Percentiles rank a stretch among this genome's conserved stretches.
phyloP scores from a whole-genome alignment of 2,113 vertebrate species.

The Baryphthengus martii region DNA sequence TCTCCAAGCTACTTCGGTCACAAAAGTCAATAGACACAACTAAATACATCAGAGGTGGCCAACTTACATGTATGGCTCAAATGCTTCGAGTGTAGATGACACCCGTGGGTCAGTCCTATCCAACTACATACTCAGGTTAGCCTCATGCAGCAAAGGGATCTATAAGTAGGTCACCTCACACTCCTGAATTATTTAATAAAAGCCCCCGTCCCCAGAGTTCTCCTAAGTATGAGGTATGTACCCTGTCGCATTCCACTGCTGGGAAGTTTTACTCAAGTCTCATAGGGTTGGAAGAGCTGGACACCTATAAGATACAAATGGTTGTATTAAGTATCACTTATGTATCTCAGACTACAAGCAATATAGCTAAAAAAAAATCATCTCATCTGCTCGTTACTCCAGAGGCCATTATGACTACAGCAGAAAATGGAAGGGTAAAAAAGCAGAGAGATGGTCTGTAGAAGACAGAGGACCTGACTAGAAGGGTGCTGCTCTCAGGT shows the following conservation, averaged over 20 bases:
- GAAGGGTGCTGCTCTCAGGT: not conserved
- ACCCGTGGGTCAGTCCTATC: not conserved
- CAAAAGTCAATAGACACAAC: not conserved
- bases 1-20: not conserved
- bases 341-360: not conserved
- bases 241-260: not conserved
- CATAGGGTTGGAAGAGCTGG: not conserved
- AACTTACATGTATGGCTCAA: not conserved
- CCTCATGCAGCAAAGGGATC: not conserved
- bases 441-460: not conserved
- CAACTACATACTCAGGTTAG: not conserved
- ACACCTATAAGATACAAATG: not conserved
- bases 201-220: not conserved
- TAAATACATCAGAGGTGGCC: not conserved
- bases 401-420: not conserved
- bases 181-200: not conserved
- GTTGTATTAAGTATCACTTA: not conserved
- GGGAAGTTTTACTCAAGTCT: not conserved
- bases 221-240: not conserved
- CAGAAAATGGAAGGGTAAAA: not conserved
- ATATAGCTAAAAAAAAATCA: not conserved
- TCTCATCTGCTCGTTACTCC: not conserved
- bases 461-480: not conserved
- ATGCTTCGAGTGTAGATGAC: not conserved
- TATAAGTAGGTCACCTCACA: not conserved